Percentiles rank a stretch among this genome's conserved stretches.
These are phyloP conservation scores for Sympetrum striolatum DNA, from an alignment of 2,888 invertebrate genomes.

Conservation along the genomic window DNA sequence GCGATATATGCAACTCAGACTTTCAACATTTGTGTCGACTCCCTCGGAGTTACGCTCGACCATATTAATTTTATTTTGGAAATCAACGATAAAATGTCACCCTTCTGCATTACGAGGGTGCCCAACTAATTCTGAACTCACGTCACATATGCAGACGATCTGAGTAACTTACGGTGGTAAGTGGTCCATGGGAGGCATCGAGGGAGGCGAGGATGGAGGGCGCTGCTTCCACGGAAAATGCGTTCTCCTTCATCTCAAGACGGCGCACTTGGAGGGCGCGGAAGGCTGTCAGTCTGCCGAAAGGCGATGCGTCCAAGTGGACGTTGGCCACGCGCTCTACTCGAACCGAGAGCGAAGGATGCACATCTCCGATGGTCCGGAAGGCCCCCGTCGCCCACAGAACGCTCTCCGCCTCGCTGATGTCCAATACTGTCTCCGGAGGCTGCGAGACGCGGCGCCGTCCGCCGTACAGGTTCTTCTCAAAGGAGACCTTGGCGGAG, in stretches of 20 bases:
- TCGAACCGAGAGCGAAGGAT: slow-evolving; percentile 10
- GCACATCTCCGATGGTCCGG: slow-evolving; percentile 59
- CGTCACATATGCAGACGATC: neutral
- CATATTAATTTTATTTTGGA: too few species aligned
- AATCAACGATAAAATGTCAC: too few species aligned
- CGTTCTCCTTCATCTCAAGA: slow-evolving; percentile 66
- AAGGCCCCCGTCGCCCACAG: slow-evolving; percentile 71
- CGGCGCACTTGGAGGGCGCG: slow-evolving; percentile 65
- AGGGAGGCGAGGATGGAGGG: slow-evolving; percentile 56
- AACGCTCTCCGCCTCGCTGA: slow-evolving; percentile 65
- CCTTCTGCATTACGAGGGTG: too few species aligned
- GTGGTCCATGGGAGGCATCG: slow-evolving; percentile 65
- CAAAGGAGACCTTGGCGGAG: slow-evolving; percentile 64
- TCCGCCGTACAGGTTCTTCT: slow-evolving; percentile 69
- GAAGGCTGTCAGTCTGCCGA: slow-evolving; percentile 71
- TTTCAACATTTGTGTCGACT: too few species aligned
- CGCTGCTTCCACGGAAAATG: slow-evolving; percentile 68
- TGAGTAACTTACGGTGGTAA: slow-evolving; percentile 58
- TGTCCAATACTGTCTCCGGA: slow-evolving; percentile 6
- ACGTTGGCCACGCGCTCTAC: slow-evolving; percentile 64
- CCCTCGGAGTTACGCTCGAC: too few species aligned
- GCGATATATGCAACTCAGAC: too few species aligned
- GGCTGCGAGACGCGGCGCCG: neutral
- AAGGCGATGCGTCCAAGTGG: slow-evolving; percentile 68
- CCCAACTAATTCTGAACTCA: too few species aligned